A percentile compares a stretch with the other conserved stretches of the same genome.
Evolutionary conservation across 2,888 invertebrate genomes (phyloP).

Genomic region (Tigriopus californicus): DNA sequence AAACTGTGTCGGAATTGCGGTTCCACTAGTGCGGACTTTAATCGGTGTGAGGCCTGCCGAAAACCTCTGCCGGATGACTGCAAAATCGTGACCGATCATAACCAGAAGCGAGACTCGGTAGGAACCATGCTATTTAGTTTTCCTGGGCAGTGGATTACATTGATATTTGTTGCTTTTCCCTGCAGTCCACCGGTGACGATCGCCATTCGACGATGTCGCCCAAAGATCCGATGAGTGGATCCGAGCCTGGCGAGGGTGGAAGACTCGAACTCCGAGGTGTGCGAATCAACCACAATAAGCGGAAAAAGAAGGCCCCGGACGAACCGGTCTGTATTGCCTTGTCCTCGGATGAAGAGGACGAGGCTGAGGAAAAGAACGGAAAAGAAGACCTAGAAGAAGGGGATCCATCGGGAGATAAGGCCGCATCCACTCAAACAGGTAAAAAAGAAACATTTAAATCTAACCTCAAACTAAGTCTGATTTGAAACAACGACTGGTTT

Average conservation of each 20-base stretch:
- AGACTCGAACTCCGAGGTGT: not conserved
- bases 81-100: conserved; percentile 15
- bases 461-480: no score
- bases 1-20: conserved; percentile 66
- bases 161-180: no score
- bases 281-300: conserved; percentile 3
- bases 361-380: conserved; percentile 5
- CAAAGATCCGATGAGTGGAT: no score
- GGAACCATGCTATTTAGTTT: not conserved
- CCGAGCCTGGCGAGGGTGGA: no score
- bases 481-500: no score
- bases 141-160: no score
- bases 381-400: not conserved
- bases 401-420: not conserved
- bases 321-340: conserved; percentile 13
- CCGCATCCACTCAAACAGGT: no score
- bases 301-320: not conserved
- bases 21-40: conserved; percentile 54
- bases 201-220: no score
- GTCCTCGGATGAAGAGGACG: conserved; percentile 15
- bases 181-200: no score
- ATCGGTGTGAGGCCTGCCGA: conserved; percentile 48
- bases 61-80: conserved; percentile 24
- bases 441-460: no score
- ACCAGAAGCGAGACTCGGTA: not conserved